Evolutionary conservation across 1,140 invertebrate species (phyloP), one percentile per base, ranked within the genome.

Genomic region (Cydia splendana): DNA sequence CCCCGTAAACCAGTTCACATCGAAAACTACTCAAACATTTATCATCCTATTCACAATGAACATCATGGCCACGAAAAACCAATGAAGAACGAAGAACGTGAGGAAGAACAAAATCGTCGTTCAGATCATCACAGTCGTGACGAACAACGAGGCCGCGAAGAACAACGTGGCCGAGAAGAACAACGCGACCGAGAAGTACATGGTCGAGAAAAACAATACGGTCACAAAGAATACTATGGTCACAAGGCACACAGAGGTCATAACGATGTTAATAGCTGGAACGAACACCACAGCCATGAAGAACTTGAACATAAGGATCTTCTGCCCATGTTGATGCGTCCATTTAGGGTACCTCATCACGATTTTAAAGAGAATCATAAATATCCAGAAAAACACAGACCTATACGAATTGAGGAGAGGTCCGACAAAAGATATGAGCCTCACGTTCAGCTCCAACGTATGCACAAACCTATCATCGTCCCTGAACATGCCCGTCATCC

Each of bases 11-110:
- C 34, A 18, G n/a, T 45, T 18, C 67, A n/a, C 30, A 38, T 71
- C 4, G 67, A 71, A 71, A 18, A 38, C 15, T 12, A 38, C n/a
- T 18, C 34, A 20, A 42, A 24, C 5, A 42, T 71, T 71, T 38
- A 71, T 3, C 18, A 71, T 38, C 67, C 67, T 38, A 71, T 71
- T 71, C n/a, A 71, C 18, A 71, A 71, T 45, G 67, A 71, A 24
- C 67, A 38, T 18, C 67, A 71, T 38, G 67, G 30, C n/a, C 57
- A 62, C 20, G 57, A 62, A 24, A 62, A 7, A 24, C 9, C 57
- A 24, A 24, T 71, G 0, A 1, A 30, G n/a, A 3, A 67, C n/a
- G 28, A 71, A 18, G n/a, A 20, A 42, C 9, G 24, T 10, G 34
- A 71, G 9, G 67, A 38, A 69, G 53, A 30, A 69, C 65, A 34